Evolutionary conservation across 2,797 vertebrate species (phyloP).

Genomic region (Acanthurus lineatus): DNA sequence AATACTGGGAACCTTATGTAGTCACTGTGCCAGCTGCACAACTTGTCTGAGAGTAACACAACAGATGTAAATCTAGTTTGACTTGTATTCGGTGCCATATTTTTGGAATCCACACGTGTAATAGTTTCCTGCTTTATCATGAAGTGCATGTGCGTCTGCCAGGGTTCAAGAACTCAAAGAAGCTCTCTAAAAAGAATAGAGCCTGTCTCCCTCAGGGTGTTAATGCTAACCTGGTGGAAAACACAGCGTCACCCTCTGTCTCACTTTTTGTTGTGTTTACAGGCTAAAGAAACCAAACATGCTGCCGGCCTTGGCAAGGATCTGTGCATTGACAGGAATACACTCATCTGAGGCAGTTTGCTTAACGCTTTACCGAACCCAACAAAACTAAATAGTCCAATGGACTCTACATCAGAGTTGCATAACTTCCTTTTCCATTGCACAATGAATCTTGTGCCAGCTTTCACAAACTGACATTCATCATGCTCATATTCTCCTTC

Average conservation of each 20-base stretch:
- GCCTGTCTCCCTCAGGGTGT: not conserved
- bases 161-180: not conserved
- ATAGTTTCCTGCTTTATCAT: not conserved
- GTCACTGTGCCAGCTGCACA: not conserved
- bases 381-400: conserved; percentile 40
- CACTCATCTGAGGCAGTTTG: not conserved
- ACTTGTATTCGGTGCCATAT: not conserved
- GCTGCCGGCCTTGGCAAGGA: too few relatives aligned
- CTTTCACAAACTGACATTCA: not conserved
- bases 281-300: too few relatives aligned
- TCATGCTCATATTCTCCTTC: not conserved
- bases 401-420: conserved; percentile 13
- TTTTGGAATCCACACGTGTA: not conserved
- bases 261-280: not conserved
- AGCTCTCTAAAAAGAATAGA: not conserved
- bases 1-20: not conserved
- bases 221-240: not conserved
- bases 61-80: not conserved
- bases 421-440: conserved; percentile 36
- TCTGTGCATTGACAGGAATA: conserved; percentile 1
- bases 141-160: not conserved
- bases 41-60: not conserved
- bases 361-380: conserved; percentile 21
- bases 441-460: conserved; percentile 21
- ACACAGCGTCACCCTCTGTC: not conserved